Percentiles rank a stretch among this genome's conserved stretches.
Conservation (phyloP, 2,113 vertebrate species). For the Pluvialis apricaria region DNA sequence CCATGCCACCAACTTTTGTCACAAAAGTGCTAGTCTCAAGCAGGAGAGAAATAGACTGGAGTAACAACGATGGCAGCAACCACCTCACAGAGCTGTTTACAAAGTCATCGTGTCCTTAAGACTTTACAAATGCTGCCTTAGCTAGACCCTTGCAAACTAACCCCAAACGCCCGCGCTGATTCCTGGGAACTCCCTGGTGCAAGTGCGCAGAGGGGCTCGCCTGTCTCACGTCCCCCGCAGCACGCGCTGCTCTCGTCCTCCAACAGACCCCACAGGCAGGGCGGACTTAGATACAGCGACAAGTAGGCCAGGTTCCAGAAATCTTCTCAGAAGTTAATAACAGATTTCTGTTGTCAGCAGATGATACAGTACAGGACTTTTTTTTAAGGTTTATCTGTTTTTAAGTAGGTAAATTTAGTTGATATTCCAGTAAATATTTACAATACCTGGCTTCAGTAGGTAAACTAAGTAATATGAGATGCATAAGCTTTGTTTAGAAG, state of each 20-base stretch:
- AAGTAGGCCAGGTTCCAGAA: neutral
- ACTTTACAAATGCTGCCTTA: neutral
- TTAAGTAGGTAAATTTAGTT: neutral
- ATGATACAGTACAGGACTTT: neutral
- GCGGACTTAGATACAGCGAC: fast-evolving
- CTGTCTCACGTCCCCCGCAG: neutral
- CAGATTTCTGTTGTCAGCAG: neutral
- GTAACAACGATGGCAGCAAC: neutral
- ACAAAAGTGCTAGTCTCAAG: neutral
- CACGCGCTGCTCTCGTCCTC: neutral
- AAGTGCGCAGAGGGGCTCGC: neutral
- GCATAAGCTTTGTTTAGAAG: neutral
- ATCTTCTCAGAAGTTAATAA: neutral
- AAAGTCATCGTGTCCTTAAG: neutral
- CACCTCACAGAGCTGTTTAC: neutral
- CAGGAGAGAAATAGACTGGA: neutral
- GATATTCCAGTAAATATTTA: slow-evolving; percentile 6
- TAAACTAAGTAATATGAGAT: slow-evolving; percentile 18
- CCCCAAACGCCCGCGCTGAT: fast-evolving
- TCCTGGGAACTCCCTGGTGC: neutral
- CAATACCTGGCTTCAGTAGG: neutral
- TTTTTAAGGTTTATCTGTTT: slow-evolving; percentile 8
- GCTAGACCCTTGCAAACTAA: neutral
- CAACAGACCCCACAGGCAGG: fast-evolving
- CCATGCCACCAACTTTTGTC: neutral